Evolutionary conservation across 1,140 invertebrate genomes (phyloP), one percentile per base, ranked within the genome.

Genomic region (Platyscapa corneri): DNA sequence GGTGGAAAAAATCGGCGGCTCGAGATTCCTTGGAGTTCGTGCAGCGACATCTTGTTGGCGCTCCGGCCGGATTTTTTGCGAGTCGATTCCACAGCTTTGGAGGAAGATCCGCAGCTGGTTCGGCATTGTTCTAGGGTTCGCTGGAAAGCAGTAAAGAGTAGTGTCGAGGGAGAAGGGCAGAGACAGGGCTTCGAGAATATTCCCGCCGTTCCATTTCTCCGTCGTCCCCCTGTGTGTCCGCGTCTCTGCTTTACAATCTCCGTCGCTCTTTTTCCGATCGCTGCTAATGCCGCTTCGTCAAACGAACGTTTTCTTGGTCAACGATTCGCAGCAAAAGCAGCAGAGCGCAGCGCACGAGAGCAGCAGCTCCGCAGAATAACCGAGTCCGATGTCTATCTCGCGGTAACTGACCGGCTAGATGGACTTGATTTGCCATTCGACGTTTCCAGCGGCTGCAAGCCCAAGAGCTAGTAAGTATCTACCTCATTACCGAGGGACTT

Each of bases 261-360:
- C 34, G 14, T 64, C 77, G 42, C 65, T 70, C 56, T 56, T 65
- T 83, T 67, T 37, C 27, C 27, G 42, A 32, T 72, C 37, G 32
- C 74, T 60, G 34, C 77, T 85, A 85, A 85, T 85, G 77, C 77
- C 70, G 67, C 83, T 60, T 85, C 72, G 84, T 81, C 84, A 86
- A 86, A 82, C 85, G 85, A 86, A 77, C 64, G 32, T 82, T 80
- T 75, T 85, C 83, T 85, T 75, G 67, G 64, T 14, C 83, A 80
- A 82, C 74, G 53, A 82, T 76, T 82, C 82, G 79, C 39, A 81
- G 77, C 72, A 56, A 64, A 42, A 39, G 82, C 53, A 20, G 42
- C 49, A 27, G 30, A 49, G 64, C 32, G 65, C 83, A 16, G 30
- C n/a, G n/a, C n/a, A n/a, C n/a, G n/a, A n/a, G n/a, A n/a, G n/a